A percentile compares a stretch with the other conserved stretches of the same genome.
phyloP scores from a whole-genome alignment of 2,797 vertebrate genomes.

The Menidia menidia region DNA sequence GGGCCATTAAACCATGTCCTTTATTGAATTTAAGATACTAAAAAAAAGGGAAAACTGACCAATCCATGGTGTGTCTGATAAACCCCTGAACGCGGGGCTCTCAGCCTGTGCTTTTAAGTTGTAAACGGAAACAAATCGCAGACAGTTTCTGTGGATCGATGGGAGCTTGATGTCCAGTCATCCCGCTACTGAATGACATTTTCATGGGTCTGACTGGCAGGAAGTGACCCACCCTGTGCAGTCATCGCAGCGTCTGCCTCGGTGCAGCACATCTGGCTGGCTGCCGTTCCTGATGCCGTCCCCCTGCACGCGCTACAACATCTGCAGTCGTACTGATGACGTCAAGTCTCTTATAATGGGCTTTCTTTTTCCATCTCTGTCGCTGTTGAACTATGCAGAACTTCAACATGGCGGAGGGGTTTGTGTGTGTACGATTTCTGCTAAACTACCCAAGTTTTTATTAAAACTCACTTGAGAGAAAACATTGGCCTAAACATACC shows the following conservation, averaged over 20 bases:
- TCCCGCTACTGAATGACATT: neutral
- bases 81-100: too few species aligned
- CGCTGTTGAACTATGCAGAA: constrained; percentile 28
- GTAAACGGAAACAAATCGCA: neutral
- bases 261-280: neutral
- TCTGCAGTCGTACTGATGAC: neutral
- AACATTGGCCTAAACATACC: neutral
- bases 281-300: neutral
- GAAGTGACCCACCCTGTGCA: constrained; percentile 37
- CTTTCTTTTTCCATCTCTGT: constrained; percentile 23
- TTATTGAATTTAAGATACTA: too few species aligned
- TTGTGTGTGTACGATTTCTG: neutral
- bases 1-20: too few species aligned
- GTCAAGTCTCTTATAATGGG: neutral
- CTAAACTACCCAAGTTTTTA: neutral
- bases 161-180: constrained; percentile 9
- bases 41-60: too few species aligned
- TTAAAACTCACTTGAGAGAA: neutral
- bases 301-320: neutral
- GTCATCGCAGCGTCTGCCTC: neutral
- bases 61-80: too few species aligned
- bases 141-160: neutral
- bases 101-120: constrained; percentile 47
- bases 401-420: constrained; percentile 48
- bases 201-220: constrained; percentile 7